Base-by-base conservation (phyloP, 1,140 invertebrate genomes). In the Leptestheria dahalacensis region DNA sequence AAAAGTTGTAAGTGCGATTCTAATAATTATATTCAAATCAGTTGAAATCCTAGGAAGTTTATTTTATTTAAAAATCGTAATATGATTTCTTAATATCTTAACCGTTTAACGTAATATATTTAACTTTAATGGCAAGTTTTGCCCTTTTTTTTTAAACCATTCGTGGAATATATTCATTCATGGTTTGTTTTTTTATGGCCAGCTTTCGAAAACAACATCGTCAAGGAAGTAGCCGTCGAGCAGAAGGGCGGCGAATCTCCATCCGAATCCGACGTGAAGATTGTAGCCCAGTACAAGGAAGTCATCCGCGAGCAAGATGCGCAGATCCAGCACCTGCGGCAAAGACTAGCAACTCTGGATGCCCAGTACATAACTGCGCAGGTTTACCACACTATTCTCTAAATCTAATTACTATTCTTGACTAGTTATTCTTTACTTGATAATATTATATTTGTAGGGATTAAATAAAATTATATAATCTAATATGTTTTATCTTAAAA, bases 271-370 rank as follows among this genome's bases (percentile, higher is more conserved):
- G 58, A 50, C 9, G 24, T 52, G n/a, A 52, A 60, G 15, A 66
- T 85, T 51, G 73, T 88, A 9, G 68, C 79, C 18, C 82, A 88
- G 66, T 96, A 94, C 72, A 95, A 96, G 76, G 83, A 85, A 61
- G 63, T 95, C 23, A 95, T 94, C 61, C 78, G 88, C 53, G 83
- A 91, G 67, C 90, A 94, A 74, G 88, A 91, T 70, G 75, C 75
- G 15, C 76, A 85, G 66, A 75, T 90, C 60, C 79, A 83, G 67
- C 77, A 79, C 24, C 67, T 84, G 46, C 74, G 78, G 72, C 68
- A 77, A 50, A 62, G 72, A 60, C 59, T 72, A 23, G 62, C 66
- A 24, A 65, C 66, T 52, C 41, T 72, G 21, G 65, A 71, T 56
- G 33, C 56, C 4, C 68, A 70, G 25, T 49, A 60, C 58, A 52